A percentile compares a stretch with the other conserved stretches of the same genome.
phyloP scores from a whole-genome alignment of 30 jellyfish, hydroid and myxozoan genomes.

The Chironex yamaguchii region DNA sequence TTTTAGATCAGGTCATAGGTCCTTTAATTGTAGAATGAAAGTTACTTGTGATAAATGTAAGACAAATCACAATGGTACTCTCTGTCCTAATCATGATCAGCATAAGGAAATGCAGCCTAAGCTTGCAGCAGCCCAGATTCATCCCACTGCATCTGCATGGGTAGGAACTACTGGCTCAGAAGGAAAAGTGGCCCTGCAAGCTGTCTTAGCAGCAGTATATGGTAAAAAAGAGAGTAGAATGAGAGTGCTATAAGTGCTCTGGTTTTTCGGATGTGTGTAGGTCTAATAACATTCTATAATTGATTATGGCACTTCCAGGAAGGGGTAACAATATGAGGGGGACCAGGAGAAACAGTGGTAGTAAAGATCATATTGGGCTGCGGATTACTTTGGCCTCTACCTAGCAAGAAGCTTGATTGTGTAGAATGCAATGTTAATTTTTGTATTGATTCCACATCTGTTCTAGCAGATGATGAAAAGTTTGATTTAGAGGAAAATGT shows the following conservation, averaged over 20 bases:
- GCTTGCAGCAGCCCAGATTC: background rate
- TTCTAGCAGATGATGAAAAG: too few relatives aligned
- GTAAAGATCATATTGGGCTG: constrained; percentile 31
- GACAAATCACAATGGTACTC: constrained; percentile 2
- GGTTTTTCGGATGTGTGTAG: constrained; percentile 11
- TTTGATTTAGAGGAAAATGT: background rate
- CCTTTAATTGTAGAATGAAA: constrained; percentile 29
- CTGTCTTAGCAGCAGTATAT: constrained; percentile 3
- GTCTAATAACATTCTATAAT: background rate
- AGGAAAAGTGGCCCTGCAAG: background rate
- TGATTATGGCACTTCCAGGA: background rate
- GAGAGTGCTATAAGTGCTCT: background rate
- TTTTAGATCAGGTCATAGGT: constrained; percentile 42
- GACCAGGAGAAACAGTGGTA: constrained; percentile 15
- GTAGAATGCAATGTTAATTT: background rate
- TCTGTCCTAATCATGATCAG: background rate
- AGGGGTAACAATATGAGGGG: background rate
- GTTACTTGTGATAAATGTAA: background rate
- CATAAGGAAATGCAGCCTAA: background rate
- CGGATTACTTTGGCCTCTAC: constrained; percentile 15
- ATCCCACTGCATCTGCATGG: constrained; percentile 10
- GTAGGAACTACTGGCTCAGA: constrained; percentile 32
- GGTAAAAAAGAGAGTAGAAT: background rate
- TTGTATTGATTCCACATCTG: background rate
- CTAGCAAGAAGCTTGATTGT: background rate